These are phyloP conservation scores for Theonella swinhoei DNA, from an alignment of 37 sponge, comb jelly and placozoan species.

Conservation along the genomic window DNA sequence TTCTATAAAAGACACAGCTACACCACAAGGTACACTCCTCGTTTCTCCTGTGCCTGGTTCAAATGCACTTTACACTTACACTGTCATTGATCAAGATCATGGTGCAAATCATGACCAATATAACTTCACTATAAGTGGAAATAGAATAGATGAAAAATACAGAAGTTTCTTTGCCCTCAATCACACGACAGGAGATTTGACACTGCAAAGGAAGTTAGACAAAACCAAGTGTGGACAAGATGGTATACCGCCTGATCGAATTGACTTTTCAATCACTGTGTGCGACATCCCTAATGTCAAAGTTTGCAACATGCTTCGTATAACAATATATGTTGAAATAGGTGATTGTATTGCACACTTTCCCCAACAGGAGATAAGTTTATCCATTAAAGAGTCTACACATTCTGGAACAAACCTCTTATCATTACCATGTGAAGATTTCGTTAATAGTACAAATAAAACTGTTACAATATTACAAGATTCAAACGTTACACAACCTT, in stretches of 20 bases:
- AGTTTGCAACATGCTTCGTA: background rate
- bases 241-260: background rate
- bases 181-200: background rate
- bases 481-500: background rate
- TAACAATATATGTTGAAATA: background rate
- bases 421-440: background rate
- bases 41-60: background rate
- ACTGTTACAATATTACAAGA: background rate
- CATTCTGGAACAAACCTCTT: background rate
- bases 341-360: background rate
- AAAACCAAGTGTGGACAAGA: background rate
- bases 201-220: background rate
- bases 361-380: background rate
- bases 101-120: background rate
- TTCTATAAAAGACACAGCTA: background rate
- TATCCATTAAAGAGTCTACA: background rate
- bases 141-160: background rate
- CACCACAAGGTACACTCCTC: constrained; percentile 5
- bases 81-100: background rate
- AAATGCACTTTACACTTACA: background rate
- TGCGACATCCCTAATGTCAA: background rate
- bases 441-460: background rate
- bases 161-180: background rate
- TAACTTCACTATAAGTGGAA: background rate
- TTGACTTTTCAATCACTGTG: background rate